Evolutionary conservation across 2,888 invertebrate genomes (phyloP).

Genomic region (Lycia hirtaria): DNA sequence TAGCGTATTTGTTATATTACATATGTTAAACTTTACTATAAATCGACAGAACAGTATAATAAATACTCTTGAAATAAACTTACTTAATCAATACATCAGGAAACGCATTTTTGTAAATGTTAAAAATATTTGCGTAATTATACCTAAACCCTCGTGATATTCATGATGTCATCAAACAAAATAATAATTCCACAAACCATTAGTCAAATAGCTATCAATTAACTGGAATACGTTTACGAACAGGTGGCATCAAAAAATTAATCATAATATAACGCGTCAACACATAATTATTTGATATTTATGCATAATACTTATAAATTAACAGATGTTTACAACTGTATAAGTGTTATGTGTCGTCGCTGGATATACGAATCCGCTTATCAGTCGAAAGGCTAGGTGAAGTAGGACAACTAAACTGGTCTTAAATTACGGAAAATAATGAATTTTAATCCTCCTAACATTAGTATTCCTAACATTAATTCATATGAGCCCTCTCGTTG

Average conservation of each 20-base stretch:
- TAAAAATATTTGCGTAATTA: not conserved
- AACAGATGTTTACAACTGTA: not conserved
- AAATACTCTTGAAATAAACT: not conserved
- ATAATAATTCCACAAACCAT: conserved; percentile 40
- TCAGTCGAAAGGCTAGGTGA: too few relatives aligned
- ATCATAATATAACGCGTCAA: conserved; percentile 35
- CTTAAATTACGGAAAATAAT: too few relatives aligned
- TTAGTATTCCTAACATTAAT: too few relatives aligned
- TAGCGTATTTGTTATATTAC: not conserved
- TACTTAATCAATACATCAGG: conserved; percentile 2
- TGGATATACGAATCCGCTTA: too few relatives aligned
- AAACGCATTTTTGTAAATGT: conserved; percentile 5
- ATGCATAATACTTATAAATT: conserved; percentile 6
- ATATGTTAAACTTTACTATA: not conserved
- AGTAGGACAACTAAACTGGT: too few relatives aligned
- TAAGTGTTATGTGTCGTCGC: too few relatives aligned
- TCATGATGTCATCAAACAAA: conserved; percentile 50
- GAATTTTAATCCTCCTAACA: too few relatives aligned
- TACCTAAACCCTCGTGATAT: conserved; percentile 13
- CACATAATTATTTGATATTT: conserved; percentile 36
- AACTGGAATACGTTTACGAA: conserved; percentile 38
- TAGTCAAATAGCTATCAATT: conserved; percentile 42
- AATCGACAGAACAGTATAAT: not conserved
- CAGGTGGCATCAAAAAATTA: conserved; percentile 28
- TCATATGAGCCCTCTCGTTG: too few relatives aligned